Conservation (phyloP, 2,797 vertebrate genomes). For the Myripristis jacobus region DNA sequence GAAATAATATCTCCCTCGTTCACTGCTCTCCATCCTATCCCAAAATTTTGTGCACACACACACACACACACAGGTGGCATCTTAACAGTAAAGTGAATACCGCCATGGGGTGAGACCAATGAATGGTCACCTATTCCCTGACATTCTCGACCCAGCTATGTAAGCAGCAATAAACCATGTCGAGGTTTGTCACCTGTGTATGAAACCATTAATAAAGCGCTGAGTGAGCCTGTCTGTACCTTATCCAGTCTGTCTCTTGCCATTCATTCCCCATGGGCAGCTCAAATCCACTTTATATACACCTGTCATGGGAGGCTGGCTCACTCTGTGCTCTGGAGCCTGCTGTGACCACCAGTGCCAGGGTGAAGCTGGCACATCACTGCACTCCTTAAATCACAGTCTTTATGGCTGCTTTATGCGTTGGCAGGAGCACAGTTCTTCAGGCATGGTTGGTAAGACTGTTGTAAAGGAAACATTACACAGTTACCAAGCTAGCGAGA, state of each 20-base stretch:
- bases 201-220: constrained; percentile 18
- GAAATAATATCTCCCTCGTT: constrained; percentile 26
- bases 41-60: neutral
- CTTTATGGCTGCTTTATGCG: constrained; percentile 47
- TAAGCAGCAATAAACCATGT: constrained; percentile 23
- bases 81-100: constrained; percentile 4
- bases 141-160: constrained; percentile 33
- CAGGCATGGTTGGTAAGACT: constrained; percentile 32
- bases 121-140: constrained; percentile 19
- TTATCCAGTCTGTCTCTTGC: neutral
- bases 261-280: constrained; percentile 28
- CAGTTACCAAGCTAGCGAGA: constrained; percentile 26
- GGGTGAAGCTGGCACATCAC: constrained; percentile 51
- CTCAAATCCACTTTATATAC: constrained; percentile 55
- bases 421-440: constrained; percentile 38
- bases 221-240: neutral
- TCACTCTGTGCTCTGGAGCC: constrained; percentile 39
- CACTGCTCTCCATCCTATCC: neutral
- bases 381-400: constrained; percentile 41
- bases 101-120: constrained; percentile 2
- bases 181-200: constrained; percentile 21
- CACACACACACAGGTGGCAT: constrained; percentile 25
- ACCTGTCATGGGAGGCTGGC: constrained; percentile 57
- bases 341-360: constrained; percentile 42
- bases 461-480: constrained; percentile 43